These are phyloP conservation scores for Macrochelys suwanniensis DNA, from an alignment of 2,797 vertebrate species.

Conservation along the genomic window DNA sequence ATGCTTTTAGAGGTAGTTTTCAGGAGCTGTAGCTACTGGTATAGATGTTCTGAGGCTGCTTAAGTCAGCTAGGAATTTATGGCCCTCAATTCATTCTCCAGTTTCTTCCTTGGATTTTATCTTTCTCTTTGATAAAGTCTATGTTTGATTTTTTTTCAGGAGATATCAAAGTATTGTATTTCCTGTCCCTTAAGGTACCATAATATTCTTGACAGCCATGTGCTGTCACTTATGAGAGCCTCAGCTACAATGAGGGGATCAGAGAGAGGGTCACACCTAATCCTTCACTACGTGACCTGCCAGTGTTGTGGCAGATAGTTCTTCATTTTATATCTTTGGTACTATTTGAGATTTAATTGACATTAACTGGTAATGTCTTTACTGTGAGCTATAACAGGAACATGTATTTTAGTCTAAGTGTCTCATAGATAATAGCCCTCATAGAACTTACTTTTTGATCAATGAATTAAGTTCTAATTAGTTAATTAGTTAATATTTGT, in stretches of 20 bases:
- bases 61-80: not conserved
- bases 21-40: not conserved
- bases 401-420: not conserved
- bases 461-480: not conserved
- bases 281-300: not conserved
- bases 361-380: not conserved
- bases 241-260: not conserved
- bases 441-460: not conserved
- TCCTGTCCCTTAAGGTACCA: not conserved
- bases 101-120: not conserved
- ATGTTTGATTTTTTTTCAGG: not conserved
- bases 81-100: not conserved
- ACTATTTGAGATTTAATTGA: not conserved
- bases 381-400: not conserved
- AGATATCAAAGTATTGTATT: not conserved
- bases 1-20: not conserved
- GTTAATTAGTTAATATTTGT: not conserved
- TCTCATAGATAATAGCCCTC: not conserved
- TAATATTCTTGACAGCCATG: not conserved
- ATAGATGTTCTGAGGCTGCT: not conserved
- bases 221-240: not conserved
- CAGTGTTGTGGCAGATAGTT: not conserved
- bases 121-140: not conserved
- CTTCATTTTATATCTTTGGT: not conserved
- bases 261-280: not conserved